Percentiles rank a stretch among this genome's conserved stretches.
phyloP scores from a whole-genome alignment of 1,140 invertebrate genomes.

The Leguminivora glycinivorella region DNA sequence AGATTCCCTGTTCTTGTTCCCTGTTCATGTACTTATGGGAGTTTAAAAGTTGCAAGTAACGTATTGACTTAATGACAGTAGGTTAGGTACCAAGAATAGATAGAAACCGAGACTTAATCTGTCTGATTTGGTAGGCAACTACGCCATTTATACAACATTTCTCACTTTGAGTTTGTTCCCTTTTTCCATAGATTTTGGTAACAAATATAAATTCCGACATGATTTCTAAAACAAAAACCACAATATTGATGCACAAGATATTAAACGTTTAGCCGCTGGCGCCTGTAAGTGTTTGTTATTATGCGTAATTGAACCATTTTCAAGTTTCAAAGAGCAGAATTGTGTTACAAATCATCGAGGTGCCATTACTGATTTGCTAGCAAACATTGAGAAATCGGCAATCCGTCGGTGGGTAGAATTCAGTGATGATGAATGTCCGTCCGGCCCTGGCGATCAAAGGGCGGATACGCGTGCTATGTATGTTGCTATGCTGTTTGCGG shows the following conservation, averaged over 20 bases:
- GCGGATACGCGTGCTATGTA: not conserved
- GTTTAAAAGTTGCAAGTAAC: too few species aligned
- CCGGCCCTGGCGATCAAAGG: slow-evolving; percentile 15
- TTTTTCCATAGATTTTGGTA: too few species aligned
- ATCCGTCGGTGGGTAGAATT: not conserved
- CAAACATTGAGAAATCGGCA: not conserved
- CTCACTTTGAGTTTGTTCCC: too few species aligned
- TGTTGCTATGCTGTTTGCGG: not conserved
- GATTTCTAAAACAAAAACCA: too few species aligned
- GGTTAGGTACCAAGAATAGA: too few species aligned
- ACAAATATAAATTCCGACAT: not conserved
- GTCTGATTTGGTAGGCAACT: too few species aligned
- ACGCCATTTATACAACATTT: too few species aligned
- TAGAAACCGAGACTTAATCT: too few species aligned
- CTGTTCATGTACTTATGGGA: too few species aligned
- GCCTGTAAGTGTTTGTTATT: not conserved
- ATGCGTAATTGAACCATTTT: not conserved
- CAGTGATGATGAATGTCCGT: not conserved
- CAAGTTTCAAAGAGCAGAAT: slow-evolving; percentile 4
- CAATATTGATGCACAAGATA: too few species aligned
- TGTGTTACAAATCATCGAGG: not conserved
- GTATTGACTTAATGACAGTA: too few species aligned
- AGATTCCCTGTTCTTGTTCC: too few species aligned
- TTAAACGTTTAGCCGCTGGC: not conserved
- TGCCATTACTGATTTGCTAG: slow-evolving; percentile 9